Evolutionary conservation across 2,113 vertebrate species (phyloP), one percentile per base, ranked within the genome.

Genomic region (Columbina picui): DNA sequence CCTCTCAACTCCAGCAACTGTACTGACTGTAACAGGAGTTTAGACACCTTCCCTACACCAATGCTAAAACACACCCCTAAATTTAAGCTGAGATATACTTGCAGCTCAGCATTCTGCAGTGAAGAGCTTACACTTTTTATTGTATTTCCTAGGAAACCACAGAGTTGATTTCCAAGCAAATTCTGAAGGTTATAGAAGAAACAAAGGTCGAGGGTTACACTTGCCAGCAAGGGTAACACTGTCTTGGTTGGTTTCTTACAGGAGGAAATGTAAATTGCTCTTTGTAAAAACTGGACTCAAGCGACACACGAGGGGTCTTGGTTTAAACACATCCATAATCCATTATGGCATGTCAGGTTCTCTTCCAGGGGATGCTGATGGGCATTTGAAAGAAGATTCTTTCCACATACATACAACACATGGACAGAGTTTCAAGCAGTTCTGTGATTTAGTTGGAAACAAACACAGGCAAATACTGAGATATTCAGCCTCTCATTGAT

Each of bases 291-390:
- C 15, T 38, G 17, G 15, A 74, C 41, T 69, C 12, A 19, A 59
- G 61, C 56, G 12, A 30, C 4, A 30, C 23, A 26, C 3, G 12
- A 69, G 14, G 13, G 5, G 25, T 55, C 56, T 70, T 67, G n/a
- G 5, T 14, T 64, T 23, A 88, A 92, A 79, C 7, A 17, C 34
- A 68, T 32, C 43, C 34, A 41, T 11, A 60, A 17, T 52, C 45
- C 36, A 32, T 19, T 73, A 29, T 1, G 0, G 0, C 12, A 1
- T 17, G 64, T 30, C 30, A 52, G 20, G 9, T 43, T 68, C 56
- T 79, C 52, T 75, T 79, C 21, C 43, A 59, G 34, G 50, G 16
- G 25, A 67, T 59, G 36, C 4, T 19, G n/a, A 71, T 7, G 30
- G 59, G 11, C 29, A 49, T 81, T 69, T 53, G 45, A 89, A 73